Percentiles rank a stretch among this genome's conserved stretches.
Conservation (phyloP, 2,797 vertebrate species). For the Onychomys arenicola region DNA sequence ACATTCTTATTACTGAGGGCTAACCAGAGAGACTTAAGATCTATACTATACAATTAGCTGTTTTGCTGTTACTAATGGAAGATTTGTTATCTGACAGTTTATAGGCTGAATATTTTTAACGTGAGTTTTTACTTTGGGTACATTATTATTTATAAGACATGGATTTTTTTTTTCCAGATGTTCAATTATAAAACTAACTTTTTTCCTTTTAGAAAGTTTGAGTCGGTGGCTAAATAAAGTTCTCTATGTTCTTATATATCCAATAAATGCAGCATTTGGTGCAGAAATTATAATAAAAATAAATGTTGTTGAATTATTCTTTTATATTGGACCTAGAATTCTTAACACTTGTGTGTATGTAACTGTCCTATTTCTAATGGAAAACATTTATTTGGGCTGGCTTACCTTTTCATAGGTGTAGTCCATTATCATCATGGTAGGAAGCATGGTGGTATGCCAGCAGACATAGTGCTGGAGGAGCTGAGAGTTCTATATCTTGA, state of each 20-base stretch:
- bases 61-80: neutral
- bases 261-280: neutral
- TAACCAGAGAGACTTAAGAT: neutral
- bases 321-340: neutral
- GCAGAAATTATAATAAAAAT: neutral
- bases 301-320: neutral
- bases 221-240: neutral
- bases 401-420: neutral
- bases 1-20: neutral
- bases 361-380: neutral
- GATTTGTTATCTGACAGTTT: neutral
- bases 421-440: neutral
- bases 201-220: neutral
- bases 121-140: neutral
- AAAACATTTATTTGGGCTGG: neutral
- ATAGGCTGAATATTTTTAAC: neutral
- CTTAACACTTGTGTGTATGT: neutral
- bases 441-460: neutral
- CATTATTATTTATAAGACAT: neutral
- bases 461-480: neutral
- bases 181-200: neutral
- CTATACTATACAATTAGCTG: neutral
- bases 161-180: neutral
- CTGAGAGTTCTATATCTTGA: neutral
- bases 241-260: neutral